Base-by-base conservation (phyloP, 1,140 invertebrate species). In the Gonatopus flavifemur region DNA sequence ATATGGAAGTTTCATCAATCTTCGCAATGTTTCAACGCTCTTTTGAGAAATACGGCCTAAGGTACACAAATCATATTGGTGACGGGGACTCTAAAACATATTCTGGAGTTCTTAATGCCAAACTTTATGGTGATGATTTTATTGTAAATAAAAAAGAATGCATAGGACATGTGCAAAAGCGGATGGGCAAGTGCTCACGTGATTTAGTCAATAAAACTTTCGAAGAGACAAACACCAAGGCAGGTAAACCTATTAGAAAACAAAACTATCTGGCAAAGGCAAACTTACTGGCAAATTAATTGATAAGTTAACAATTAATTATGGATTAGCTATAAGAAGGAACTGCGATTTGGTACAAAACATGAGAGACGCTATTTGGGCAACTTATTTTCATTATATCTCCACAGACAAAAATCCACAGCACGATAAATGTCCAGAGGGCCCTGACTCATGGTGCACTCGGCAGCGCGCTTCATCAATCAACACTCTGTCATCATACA, bases 221-320 rank as follows among this genome's bases (percentile, higher is more conserved):
- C 7, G 13, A 36, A 15, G 33, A 36, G 15, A 36, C 8, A 36
- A 5, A 36, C 8, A 15, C 15, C 33, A 36, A 36, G 15, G 33
- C n/a, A n/a, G 33, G 7, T 19, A 39, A 39, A 39, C 13, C 7
- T 19, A 7, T 19, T 7, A 19, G 7, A 41, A 41, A 22, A 41
- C 13, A 30, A 30, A 9, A 12, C 40, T 28, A 28, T 18, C 44
- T 24, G 57, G 53, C 13, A 52, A 52, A 55, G 57, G 55, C 19
- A 52, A 52, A 33, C 41, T 65, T 15, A 61, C 59, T 31, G 53
- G 41, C 21, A 59, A 51, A 57, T 18, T 57, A 15, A 67, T 69
- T 24, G 48, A 58, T 55, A 57, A 63, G 38, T 52, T 64, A 44
- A 56, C 43, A 21, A 32, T 43, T 9, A 60, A 62, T 46, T 60